Percentiles rank a stretch among this genome's conserved stretches.
Conservation (phyloP, 1,140 invertebrate species). For the Drosophila bifasciata region DNA sequence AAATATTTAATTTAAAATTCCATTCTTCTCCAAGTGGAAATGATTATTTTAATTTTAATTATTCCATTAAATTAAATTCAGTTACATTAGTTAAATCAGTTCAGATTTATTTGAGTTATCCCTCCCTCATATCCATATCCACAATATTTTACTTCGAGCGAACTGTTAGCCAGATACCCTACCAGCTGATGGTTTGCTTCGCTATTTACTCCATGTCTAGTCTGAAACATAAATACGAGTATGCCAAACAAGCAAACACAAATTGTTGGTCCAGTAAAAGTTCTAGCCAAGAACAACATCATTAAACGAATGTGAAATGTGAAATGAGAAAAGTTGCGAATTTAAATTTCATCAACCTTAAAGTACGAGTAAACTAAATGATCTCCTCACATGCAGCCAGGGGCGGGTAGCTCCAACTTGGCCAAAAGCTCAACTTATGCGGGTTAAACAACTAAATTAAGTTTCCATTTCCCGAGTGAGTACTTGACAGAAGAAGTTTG, state of each 20-base stretch:
- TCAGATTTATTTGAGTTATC: too few relatives aligned
- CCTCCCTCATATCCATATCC: too few relatives aligned
- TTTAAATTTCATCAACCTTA: conserved; percentile 74
- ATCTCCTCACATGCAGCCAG: conserved; percentile 44
- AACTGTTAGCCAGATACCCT: not conserved
- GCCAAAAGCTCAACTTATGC: conserved; percentile 38
- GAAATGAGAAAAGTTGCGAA: conserved; percentile 62
- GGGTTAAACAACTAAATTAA: conserved; percentile 54
- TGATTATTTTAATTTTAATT: too few relatives aligned
- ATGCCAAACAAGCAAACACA: conserved; percentile 33
- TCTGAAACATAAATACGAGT: conserved; percentile 25
- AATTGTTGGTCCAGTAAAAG: conserved; percentile 34
- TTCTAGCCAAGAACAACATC: conserved; percentile 41
- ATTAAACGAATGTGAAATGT: conserved; percentile 53
- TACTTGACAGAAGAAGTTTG: conserved; percentile 51
- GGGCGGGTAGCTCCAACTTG: conserved; percentile 10
- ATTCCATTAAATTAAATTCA: too few relatives aligned
- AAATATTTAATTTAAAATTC: too few relatives aligned
- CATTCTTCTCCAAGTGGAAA: too few relatives aligned
- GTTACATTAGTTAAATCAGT: too few relatives aligned
- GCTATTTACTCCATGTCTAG: conserved; percentile 51
- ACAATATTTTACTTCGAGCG: not conserved
- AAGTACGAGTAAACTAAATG: conserved; percentile 37
- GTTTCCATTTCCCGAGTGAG: conserved; percentile 42
- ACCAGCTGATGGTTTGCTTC: not conserved